A percentile compares a stretch with the other conserved stretches of the same genome.
phyloP scores from a whole-genome alignment of 2,113 vertebrate genomes.

The Triplophysa tibetana region DNA sequence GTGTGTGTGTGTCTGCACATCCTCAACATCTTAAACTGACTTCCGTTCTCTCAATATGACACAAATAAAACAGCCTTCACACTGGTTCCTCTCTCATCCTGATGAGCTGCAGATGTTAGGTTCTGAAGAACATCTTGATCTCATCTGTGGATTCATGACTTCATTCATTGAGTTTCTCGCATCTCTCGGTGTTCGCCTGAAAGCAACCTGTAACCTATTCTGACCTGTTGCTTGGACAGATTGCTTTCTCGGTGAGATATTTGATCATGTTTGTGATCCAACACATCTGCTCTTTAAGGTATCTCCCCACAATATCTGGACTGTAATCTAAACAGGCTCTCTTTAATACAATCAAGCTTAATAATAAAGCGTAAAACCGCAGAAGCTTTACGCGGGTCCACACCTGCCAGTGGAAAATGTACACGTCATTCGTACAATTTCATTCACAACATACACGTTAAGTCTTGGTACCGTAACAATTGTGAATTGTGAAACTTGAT shows the following conservation, averaged over 20 bases:
- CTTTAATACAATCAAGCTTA: not conserved
- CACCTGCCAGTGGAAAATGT: not conserved
- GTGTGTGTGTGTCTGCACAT: conserved; percentile 19
- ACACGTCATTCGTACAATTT: no score
- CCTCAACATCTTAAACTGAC: conserved; percentile 21
- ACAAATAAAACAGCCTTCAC: conserved; percentile 44
- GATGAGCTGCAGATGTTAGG: conserved; percentile 68
- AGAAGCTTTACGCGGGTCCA: not conserved
- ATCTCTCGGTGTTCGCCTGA: not conserved
- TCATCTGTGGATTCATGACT: conserved; percentile 53
- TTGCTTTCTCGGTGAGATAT: not conserved
- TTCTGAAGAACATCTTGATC: conserved; percentile 66
- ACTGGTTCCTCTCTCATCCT: conserved; percentile 13
- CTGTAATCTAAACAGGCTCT: conserved; percentile 2
- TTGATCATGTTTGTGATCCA: not conserved
- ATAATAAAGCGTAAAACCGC: not conserved
- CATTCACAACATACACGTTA: no score
- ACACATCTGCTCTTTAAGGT: not conserved
- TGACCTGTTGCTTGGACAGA: not conserved
- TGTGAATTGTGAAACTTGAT: no score
- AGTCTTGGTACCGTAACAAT: not conserved
- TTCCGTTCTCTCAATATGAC: conserved; percentile 41
- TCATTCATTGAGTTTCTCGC: conserved; percentile 10
- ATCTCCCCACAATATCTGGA: not conserved
- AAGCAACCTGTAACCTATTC: not conserved